Evolutionary conservation across 2,888 invertebrate species (phyloP), one percentile per base, ranked within the genome.

Genomic region (Philereme vetulata): DNA sequence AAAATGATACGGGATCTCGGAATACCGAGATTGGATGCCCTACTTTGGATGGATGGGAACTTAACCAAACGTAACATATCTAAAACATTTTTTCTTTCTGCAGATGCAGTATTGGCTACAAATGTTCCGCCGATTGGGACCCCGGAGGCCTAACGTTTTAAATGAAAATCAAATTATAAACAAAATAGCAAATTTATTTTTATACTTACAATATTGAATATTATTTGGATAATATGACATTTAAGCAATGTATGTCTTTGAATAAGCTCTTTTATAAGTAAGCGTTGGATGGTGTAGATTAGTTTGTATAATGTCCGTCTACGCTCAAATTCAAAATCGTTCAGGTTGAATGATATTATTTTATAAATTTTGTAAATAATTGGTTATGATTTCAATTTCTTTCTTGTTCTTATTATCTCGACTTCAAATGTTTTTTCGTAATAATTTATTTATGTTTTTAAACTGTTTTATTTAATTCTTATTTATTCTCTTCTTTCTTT

Each of bases 71-170:
- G 35, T 6, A 36, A 6, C 4, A 9, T 43, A 40, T 9, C 9
- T 40, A 43, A 3, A 9, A 33, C 6, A 10, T 47, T 10, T 35
- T 52, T 9, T 43, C 46, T 70, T 56, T 53, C 76, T 75, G 61
- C 72, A 78, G 76, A 68, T 60, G 65, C 72, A 73, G 68, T 68
- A 66, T 67, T 71, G 61, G 54, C 53, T 38, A 68, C 40, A 35
- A 54, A 49, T 52, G 68, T 70, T 65, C 65, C 52, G 32, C 47
- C 44, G 48, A 57, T 49, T 48, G 49, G 51, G 60, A 47, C 64
- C 52, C 40, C 7, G 9, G 60, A 63, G 63, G 63, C 63, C 38
- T 51, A 51, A 9, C n/a, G 61, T 44, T 64, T 48, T 52, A 60
- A 46, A 38, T 44, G 42, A 47, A 60, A 56, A 60, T 63, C 51